These are phyloP conservation scores for Platerodrilus igneus DNA, from an alignment of 2,888 invertebrate genomes.

Conservation along the genomic window DNA sequence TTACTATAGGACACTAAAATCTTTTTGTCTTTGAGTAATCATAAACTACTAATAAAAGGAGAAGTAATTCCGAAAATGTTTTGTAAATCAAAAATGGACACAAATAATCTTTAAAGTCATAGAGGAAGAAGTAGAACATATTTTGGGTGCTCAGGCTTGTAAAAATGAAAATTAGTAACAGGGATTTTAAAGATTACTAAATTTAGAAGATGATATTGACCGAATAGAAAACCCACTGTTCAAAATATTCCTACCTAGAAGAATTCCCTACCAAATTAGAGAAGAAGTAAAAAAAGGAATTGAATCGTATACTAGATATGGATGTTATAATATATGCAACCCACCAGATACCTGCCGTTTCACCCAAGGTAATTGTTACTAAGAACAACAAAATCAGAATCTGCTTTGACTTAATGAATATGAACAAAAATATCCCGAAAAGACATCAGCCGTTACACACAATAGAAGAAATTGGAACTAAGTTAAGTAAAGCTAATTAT, in stretches of 20 bases:
- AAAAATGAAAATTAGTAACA: neutral
- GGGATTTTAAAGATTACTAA: neutral
- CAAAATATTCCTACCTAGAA: constrained; percentile 3
- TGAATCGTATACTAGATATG: constrained; percentile 3
- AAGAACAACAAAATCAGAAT: no score
- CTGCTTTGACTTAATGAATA: no score
- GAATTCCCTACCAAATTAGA: constrained; percentile 5
- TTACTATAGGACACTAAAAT: neutral
- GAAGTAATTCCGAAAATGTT: neutral
- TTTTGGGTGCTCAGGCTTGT: neutral
- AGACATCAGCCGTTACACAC: no score
- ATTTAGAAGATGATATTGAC: neutral
- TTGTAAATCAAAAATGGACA: neutral
- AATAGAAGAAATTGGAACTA: no score
- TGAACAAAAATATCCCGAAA: no score
- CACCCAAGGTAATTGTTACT: no score
- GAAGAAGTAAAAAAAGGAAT: constrained; percentile 9
- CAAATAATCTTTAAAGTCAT: neutral
- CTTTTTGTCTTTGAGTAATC: neutral
- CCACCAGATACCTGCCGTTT: no score
- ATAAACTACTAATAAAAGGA: neutral
- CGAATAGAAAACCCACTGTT: neutral
- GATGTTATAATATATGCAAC: neutral
- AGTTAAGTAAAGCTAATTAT: no score
- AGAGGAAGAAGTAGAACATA: neutral